Conservation (phyloP, 1,140 invertebrate genomes). For the Subanguina moxae region DNA sequence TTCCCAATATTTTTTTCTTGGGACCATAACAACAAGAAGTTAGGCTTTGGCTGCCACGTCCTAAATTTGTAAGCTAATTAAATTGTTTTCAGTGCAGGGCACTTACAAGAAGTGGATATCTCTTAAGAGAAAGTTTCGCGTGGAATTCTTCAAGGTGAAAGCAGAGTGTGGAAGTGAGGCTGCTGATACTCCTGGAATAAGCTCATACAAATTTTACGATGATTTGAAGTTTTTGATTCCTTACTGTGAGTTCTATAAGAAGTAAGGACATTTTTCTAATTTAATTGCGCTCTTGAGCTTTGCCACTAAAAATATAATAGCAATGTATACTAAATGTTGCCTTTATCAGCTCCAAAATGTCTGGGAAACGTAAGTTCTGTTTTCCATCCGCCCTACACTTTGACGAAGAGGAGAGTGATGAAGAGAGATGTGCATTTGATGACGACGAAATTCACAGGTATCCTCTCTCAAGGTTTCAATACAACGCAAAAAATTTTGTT, state of each 20-base stretch:
- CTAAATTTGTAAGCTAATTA: conserved; percentile 8
- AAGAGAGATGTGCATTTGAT: conserved; percentile 25
- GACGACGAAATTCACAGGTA: conserved; percentile 21
- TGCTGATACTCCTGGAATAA: conserved; percentile 11
- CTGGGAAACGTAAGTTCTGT: conserved; percentile 34
- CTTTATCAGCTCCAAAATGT: conserved; percentile 29
- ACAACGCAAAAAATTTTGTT: not conserved
- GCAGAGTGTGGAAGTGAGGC: conserved; percentile 24
- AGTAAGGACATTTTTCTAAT: no score
- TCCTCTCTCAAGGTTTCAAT: not conserved
- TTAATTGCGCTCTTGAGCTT: no score
- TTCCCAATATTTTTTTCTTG: no score
- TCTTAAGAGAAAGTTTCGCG: conserved; percentile 37
- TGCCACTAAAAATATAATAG: conserved; percentile 15
- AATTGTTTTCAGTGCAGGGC: conserved; percentile 33
- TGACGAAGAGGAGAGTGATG: conserved; percentile 41
- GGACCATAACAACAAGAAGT: no score
- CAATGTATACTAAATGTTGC: conserved; percentile 7
- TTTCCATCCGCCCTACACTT: conserved; percentile 19
- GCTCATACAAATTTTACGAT: conserved; percentile 17
- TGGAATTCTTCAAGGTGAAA: conserved; percentile 38
- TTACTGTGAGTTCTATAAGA: conserved; percentile 40
- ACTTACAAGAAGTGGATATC: conserved; percentile 44
- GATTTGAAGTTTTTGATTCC: conserved; percentile 32
- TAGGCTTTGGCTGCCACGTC: no score